phyloP scores from a whole-genome alignment of 2,797 vertebrate genomes.

The Tokudaia muenninki region DNA sequence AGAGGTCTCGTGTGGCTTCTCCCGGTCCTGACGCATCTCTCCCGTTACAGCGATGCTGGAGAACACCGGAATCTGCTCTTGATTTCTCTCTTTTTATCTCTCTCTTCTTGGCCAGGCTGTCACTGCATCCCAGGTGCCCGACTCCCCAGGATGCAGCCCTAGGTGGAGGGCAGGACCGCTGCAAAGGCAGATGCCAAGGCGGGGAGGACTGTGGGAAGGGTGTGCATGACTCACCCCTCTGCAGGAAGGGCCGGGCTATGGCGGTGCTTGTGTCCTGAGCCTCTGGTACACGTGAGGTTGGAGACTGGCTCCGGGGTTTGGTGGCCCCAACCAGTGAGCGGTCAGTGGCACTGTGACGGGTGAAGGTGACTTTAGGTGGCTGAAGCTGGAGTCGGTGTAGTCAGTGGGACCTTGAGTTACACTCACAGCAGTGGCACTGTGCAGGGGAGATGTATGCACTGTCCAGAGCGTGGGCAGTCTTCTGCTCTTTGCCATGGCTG shows the following conservation, averaged over 20 bases:
- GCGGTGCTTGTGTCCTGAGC: neutral
- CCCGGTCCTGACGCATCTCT: neutral
- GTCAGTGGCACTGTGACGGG: neutral
- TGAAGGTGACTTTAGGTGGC: neutral
- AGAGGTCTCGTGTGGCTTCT: rapidly evolving
- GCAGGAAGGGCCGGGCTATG: neutral
- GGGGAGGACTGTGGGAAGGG: rapidly evolving
- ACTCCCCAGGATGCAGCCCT: rapidly evolving
- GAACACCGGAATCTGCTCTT: neutral
- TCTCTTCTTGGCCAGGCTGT: rapidly evolving
- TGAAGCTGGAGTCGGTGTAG: rapidly evolving
- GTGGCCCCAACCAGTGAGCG: rapidly evolving
- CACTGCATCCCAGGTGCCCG: neutral
- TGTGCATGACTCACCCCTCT: neutral
- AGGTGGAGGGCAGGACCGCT: neutral
- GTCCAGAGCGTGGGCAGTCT: neutral
- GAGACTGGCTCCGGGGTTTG: too few species aligned
- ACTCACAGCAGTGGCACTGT: rapidly evolving
- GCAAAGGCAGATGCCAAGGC: rapidly evolving
- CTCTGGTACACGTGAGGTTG: rapidly evolving
- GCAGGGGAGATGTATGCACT: too few species aligned
- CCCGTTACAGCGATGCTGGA: rapidly evolving
- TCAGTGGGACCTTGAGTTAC: rapidly evolving
- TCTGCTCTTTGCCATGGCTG: neutral
- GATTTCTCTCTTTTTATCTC: neutral